Evolutionary conservation across 2,113 vertebrate species (phyloP).

Genomic region (Thunnus thynnus): DNA sequence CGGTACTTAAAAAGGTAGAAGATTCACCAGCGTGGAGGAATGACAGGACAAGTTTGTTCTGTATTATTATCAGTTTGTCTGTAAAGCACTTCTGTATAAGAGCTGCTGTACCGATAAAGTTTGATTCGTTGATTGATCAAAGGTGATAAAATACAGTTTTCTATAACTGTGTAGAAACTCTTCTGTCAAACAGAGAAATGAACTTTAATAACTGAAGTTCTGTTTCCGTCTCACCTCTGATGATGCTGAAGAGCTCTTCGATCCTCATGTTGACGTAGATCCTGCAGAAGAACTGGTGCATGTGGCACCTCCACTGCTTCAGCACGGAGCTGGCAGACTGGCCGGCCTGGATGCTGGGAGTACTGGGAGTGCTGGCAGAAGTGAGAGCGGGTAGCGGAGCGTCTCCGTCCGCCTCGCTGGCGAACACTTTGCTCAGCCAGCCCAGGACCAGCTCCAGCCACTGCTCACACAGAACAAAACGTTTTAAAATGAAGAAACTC

Average conservation of each 20-base stretch:
- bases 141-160: no score
- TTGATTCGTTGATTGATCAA: no score
- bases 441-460: slow-evolving; percentile 96
- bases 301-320: slow-evolving; percentile 94
- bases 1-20: no score
- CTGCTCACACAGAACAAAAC: slow-evolving; percentile 71
- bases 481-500: no score
- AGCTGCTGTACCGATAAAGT: no score
- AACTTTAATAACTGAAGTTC: not conserved
- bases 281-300: slow-evolving; percentile 96
- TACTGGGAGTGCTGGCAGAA: slow-evolving; percentile 37
- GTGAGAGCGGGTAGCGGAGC: not conserved
- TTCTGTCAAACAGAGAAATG: not conserved
- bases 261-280: slow-evolving; percentile 97
- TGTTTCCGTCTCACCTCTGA: slow-evolving; percentile 86
- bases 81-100: no score
- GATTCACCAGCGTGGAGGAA: no score
- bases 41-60: no score
- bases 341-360: slow-evolving; percentile 33
- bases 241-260: slow-evolving; percentile 97
- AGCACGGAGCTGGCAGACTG: slow-evolving; percentile 76
- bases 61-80: no score
- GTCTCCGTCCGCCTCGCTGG: slow-evolving; percentile 59
- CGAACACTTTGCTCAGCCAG: slow-evolving; percentile 95
- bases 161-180: no score